Base-by-base conservation (phyloP, 2,888 invertebrate genomes). In the Sthenelais limicola region DNA sequence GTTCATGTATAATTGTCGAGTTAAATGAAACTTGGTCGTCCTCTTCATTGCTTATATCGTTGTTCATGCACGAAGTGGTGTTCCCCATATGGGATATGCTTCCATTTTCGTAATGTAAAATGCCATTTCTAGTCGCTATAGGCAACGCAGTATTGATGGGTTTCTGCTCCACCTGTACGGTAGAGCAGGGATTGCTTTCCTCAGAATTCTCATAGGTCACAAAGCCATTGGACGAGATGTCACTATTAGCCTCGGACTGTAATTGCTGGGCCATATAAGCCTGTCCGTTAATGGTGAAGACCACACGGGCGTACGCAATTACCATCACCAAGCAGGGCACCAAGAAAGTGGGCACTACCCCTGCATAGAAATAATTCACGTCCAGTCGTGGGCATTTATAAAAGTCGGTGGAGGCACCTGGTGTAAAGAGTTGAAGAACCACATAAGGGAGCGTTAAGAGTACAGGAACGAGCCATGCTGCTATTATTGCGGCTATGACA, bases 141-240 rank as follows among this genome's bases (percentile, higher is more conserved):
- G n/a, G n/a, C n/a, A n/a, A n/a, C n/a, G n/a, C n/a, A n/a, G n/a
- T n/a, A n/a, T n/a, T n/a, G n/a, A n/a, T n/a, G n/a, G n/a, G n/a
- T n/a, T n/a, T n/a, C n/a, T n/a, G n/a, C n/a, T n/a, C n/a, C n/a
- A n/a, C n/a, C n/a, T n/a, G n/a, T n/a, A n/a, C n/a, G n/a, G n/a
- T n/a, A n/a, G n/a, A n/a, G n/a, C n/a, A n/a, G n/a, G n/a, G n/a
- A n/a, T n/a, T n/a, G n/a, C n/a, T n/a, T n/a, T n/a, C 56, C 18
- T 32, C 32, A 3, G 62, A 62, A 43, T 62, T 62, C 38, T 62
- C 62, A 18, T 62, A 62, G 21, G 62, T 62, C 21, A 62, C 62
- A 24, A 62, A 62, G 5, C 62, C 62, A 38, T 62, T 62, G 62
- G 62, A 62, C 24, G 62, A 62, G 5, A 12, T 26, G 7, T 62